Percentiles rank a stretch among this genome's conserved stretches.
phyloP scores from a whole-genome alignment of 2,113 vertebrate species.

The Albula glossodonta region DNA sequence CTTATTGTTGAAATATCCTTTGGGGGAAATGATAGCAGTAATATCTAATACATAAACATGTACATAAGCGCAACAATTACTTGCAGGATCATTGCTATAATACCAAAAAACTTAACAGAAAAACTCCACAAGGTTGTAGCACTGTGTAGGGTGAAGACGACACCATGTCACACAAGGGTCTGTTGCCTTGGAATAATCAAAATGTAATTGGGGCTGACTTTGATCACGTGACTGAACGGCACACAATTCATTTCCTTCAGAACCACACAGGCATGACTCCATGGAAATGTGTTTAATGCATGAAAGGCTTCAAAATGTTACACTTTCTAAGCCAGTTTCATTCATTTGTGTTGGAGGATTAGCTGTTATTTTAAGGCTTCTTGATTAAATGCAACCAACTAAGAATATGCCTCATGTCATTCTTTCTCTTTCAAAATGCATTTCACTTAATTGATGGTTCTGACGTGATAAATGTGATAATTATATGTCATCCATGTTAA shows the following conservation, averaged over 20 bases:
- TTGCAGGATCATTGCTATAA: neutral
- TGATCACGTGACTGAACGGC: neutral
- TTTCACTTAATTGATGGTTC: slow-evolving; percentile 31
- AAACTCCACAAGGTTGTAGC: neutral
- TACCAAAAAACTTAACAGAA: too few relatives aligned
- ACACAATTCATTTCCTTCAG: neutral
- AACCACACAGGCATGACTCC: neutral
- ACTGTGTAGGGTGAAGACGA: neutral
- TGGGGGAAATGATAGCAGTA: neutral
- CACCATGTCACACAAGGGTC: neutral
- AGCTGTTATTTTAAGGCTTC: slow-evolving; percentile 3
- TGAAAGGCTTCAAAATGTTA: slow-evolving; percentile 14
- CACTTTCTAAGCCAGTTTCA: slow-evolving; percentile 18
- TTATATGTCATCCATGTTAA: slow-evolving; percentile 63
- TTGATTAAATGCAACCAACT: neutral
- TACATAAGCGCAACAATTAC: neutral
- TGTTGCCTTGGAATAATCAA: neutral
- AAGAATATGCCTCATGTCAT: neutral
- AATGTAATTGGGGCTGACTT: neutral
- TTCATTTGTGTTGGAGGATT: slow-evolving; percentile 5
- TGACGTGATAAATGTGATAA: slow-evolving; percentile 63
- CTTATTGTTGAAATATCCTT: neutral
- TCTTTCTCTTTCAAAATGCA: slow-evolving; percentile 26
- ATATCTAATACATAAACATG: neutral
- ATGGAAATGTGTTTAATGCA: slow-evolving; percentile 25